Evolutionary conservation across 2,113 vertebrate genomes (phyloP).

Genomic region (Gila orcuttii): DNA sequence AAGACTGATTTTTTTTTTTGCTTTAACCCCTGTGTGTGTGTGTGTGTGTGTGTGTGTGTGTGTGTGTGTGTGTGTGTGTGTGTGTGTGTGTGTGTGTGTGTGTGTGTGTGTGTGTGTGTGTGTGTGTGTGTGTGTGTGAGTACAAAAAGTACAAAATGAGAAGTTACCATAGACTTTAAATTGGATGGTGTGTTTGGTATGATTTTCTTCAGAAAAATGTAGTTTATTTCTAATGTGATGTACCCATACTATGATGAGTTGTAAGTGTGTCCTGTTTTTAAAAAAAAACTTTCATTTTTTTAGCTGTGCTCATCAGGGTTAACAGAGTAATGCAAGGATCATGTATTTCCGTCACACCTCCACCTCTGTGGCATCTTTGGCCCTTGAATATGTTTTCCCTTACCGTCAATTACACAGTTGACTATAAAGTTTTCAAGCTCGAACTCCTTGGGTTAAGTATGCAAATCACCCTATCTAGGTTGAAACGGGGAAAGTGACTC

Average conservation of each 20-base stretch:
- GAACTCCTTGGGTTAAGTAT: slow-evolving; percentile 36
- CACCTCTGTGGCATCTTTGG: slow-evolving; percentile 21
- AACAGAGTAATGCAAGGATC: slow-evolving; percentile 15
- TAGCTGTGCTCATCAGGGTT: slow-evolving; percentile 1
- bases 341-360: slow-evolving; percentile 11
- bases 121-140: no score
- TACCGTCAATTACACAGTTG: slow-evolving; percentile 38
- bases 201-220: neutral
- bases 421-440: slow-evolving; percentile 30
- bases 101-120: no score
- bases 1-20: no score
- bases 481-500: slow-evolving; percentile 19
- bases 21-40: no score
- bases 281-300: neutral
- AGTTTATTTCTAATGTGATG: neutral
- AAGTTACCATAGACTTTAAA: neutral
- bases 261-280: slow-evolving; percentile 7
- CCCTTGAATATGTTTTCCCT: slow-evolving; percentile 36
- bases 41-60: no score
- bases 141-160: neutral
- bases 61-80: no score
- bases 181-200: neutral
- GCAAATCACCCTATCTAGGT: slow-evolving; percentile 29
- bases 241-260: neutral
- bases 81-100: no score